Base-by-base conservation (phyloP, 2,888 invertebrate species). In the Nephrotoma appendiculata region DNA sequence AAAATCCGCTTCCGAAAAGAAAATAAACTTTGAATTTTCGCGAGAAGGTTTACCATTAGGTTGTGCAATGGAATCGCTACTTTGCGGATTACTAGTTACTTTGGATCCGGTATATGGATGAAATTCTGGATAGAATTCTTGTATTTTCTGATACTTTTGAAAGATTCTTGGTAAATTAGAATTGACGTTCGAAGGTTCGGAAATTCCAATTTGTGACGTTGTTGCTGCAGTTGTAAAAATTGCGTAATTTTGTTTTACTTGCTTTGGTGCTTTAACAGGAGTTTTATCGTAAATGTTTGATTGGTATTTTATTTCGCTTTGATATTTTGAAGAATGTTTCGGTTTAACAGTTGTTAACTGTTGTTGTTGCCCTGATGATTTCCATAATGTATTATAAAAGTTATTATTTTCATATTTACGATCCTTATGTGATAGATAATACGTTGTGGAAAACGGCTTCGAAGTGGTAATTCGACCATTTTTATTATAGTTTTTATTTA, bases 91-190 rank as follows among this genome's bases (percentile, higher is more conserved):
- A 86, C 88, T 87, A 86, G 88, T 88, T 57, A 92, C 92, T 87
- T 88, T 88, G 87, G 89, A 88, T 86, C 89, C 90, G 48, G 90
- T 90, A 88, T 92, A 92, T 4, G 94, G 93, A 88, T 93, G 93
- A 89, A 94, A 92, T 88, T 95, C 94, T 3, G 96, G 96, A 91
- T 95, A 96, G 88, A 96, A 95, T 89, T 95, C 94, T 90, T 95
- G 95, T 88, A 95, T 95, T 92, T 95, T 95, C 88, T 94, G 94
- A 90, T 95, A 95, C 89, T 94, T 94, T 90, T 95, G 95, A 91
- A 95, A 95, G 87, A 95, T 92, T 89, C 93, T 94, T 31, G 95
- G 95, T 91, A 95, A 94, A 90, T 94, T 94, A 86, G 91, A 91
- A 88, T 92, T 92, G 86, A 31, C n/a, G 3, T 87, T 86, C 15